phyloP scores from a whole-genome alignment of 2,888 invertebrate genomes.

The Nycteola revayana region DNA sequence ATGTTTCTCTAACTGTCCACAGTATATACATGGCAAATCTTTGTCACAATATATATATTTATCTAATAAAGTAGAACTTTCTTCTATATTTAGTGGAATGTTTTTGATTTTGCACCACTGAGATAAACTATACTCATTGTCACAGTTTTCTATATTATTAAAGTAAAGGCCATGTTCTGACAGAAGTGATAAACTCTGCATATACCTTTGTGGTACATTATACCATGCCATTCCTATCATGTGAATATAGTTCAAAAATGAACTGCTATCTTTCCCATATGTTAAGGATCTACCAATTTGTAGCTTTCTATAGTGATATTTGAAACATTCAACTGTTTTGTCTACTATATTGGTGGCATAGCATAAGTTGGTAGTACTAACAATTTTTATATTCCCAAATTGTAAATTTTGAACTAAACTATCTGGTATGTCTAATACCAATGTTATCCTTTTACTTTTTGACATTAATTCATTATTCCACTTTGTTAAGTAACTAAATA shows the following conservation, averaged over 20 bases:
- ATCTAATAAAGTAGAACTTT: conserved; percentile 30
- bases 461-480: conserved; percentile 37
- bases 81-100: conserved; percentile 31
- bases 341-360: conserved; percentile 33
- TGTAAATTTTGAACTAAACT: conserved; percentile 22
- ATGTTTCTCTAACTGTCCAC: conserved; percentile 20
- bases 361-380: conserved; percentile 22
- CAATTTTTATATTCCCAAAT: conserved; percentile 37
- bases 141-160: conserved; percentile 30
- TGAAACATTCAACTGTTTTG: conserved; percentile 41
- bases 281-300: conserved; percentile 38
- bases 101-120: conserved; percentile 39
- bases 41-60: conserved; percentile 40
- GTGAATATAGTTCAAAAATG: conserved; percentile 35
- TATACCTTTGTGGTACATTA: conserved; percentile 34
- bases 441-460: conserved; percentile 26
- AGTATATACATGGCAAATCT: conserved; percentile 28
- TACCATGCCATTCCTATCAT: conserved; percentile 45
- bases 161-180: conserved; percentile 33
- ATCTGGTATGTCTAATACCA: conserved; percentile 37
- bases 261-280: conserved; percentile 28
- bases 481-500: conserved; percentile 35
- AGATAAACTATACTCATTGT: conserved; percentile 36
- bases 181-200: conserved; percentile 34
- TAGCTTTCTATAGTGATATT: conserved; percentile 44